Evolutionary conservation across 2,888 invertebrate species (phyloP).

Genomic region (Morinoia aosen): DNA sequence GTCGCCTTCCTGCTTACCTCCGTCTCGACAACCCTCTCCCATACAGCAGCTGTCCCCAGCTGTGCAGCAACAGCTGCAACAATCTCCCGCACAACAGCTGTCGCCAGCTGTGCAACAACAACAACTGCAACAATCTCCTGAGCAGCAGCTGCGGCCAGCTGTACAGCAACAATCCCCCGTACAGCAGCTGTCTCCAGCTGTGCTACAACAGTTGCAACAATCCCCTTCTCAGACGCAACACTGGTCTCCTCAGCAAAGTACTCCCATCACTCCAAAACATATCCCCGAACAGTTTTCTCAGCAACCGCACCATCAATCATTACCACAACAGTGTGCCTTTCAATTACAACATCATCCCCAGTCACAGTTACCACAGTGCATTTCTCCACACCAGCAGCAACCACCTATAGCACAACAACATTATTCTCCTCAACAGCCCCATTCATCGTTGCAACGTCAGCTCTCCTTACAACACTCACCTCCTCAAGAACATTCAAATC

Average conservation of each 20-base stretch:
- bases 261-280: neutral
- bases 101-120: neutral
- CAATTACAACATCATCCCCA: neutral
- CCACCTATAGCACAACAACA: neutral
- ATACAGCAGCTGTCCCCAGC: neutral
- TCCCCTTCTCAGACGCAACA: neutral
- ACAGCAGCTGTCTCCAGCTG: neutral
- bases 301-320: neutral
- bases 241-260: neutral
- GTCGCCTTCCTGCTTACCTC: constrained; percentile 47
- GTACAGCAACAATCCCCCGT: neutral
- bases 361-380: neutral
- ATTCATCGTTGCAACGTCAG: neutral
- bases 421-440: neutral
- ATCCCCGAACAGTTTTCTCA: constrained; percentile 10
- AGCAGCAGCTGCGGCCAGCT: neutral
- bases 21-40: constrained; percentile 5
- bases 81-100: constrained; percentile 13
- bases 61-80: neutral
- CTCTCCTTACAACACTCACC: neutral
- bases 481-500: neutral
- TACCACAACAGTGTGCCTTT: neutral
- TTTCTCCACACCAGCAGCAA: neutral
- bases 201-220: neutral
- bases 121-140: neutral